Evolutionary conservation across 2,888 invertebrate species (phyloP).

Genomic region (Dynastes maya): DNA sequence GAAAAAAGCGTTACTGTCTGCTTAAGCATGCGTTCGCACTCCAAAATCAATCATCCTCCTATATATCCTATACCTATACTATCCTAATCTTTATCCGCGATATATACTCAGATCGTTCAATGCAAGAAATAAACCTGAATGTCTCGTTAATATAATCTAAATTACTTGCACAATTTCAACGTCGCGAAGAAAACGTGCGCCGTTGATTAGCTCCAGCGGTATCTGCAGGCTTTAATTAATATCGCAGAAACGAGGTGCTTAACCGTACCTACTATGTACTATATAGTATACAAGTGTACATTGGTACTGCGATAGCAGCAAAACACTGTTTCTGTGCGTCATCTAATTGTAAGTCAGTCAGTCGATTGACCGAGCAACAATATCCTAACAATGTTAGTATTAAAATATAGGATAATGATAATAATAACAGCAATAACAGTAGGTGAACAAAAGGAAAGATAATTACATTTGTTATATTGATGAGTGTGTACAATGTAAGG

Average conservation of each 20-base stretch:
- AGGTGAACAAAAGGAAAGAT: too few species aligned
- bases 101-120: background rate
- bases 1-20: constrained; percentile 1
- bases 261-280: background rate
- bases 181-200: too few species aligned
- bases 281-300: too few species aligned
- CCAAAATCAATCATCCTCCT: constrained; percentile 10
- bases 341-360: constrained; percentile 1
- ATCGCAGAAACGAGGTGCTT: background rate
- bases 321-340: constrained; percentile 3
- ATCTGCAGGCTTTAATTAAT: constrained; percentile 2
- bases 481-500: too few species aligned
- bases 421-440: too few species aligned
- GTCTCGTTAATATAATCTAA: constrained; percentile 17
- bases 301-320: background rate
- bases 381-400: background rate
- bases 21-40: background rate
- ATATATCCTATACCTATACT: background rate
- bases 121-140: background rate
- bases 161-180: background rate
- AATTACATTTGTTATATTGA: too few species aligned
- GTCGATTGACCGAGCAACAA: background rate
- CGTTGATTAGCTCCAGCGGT: background rate
- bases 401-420: too few species aligned
- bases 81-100: too few species aligned